Conservation (phyloP, 2,888 invertebrate genomes). For the Calliscelio sp. region DNA sequence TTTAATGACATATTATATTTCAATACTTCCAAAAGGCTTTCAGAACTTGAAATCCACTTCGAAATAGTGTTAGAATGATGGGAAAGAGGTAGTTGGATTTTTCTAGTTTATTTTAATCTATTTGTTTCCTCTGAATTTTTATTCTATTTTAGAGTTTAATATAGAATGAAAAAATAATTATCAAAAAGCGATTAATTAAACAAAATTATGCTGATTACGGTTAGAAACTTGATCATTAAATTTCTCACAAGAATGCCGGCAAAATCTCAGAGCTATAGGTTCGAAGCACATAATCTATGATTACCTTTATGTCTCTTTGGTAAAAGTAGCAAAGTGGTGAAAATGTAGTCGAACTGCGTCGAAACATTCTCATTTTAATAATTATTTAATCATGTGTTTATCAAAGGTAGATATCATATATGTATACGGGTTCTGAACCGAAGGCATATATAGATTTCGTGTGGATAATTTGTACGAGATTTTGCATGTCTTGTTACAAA, state of each 20-base stretch:
- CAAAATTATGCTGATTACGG: conserved; percentile 11
- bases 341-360: conserved; percentile 35
- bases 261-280: conserved; percentile 2
- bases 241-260: conserved; percentile 39
- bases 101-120: too few species aligned
- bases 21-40: too few species aligned
- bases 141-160: too few species aligned
- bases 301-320: conserved; percentile 43
- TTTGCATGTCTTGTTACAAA: conserved; percentile 25
- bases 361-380: conserved; percentile 57
- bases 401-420: conserved; percentile 21
- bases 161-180: neutral
- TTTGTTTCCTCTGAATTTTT: too few species aligned
- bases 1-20: too few species aligned
- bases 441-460: conserved; percentile 19
- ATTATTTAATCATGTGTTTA: conserved; percentile 47
- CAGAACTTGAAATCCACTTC: too few species aligned
- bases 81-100: too few species aligned
- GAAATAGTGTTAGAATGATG: too few species aligned
- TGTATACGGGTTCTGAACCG: neutral
- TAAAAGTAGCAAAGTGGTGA: conserved; percentile 56
- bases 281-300: conserved; percentile 32
- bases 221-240: conserved; percentile 55
- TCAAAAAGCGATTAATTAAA: conserved; percentile 25
- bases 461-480: conserved; percentile 25